A percentile compares a stretch with the other conserved stretches of the same genome.
These are phyloP conservation scores for Trichogramma dendrolimi DNA, from an alignment of 2,888 invertebrate genomes.

Conservation along the genomic window DNA sequence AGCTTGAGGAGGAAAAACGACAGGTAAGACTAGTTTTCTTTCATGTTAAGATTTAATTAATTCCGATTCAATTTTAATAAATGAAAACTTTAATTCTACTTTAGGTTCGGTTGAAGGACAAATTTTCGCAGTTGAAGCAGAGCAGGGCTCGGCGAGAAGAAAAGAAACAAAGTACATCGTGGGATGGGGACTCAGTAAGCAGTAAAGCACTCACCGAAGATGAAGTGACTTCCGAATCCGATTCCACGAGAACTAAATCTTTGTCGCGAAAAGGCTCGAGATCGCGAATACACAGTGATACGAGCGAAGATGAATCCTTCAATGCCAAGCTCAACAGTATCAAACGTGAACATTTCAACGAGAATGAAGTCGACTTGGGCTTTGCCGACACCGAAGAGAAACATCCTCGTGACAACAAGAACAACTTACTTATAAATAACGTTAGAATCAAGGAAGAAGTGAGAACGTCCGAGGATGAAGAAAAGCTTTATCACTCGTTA, in stretches of 20 bases:
- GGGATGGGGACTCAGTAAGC: constrained; percentile 77
- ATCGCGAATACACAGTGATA: constrained; percentile 73
- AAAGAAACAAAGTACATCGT: constrained; percentile 82
- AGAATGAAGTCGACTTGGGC: constrained; percentile 57
- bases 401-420: constrained; percentile 39
- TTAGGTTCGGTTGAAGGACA: constrained; percentile 72
- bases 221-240: constrained; percentile 52
- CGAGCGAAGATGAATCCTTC: constrained; percentile 67
- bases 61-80: neutral
- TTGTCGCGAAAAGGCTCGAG: constrained; percentile 65
- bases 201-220: constrained; percentile 51
- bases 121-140: constrained; percentile 83
- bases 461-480: constrained; percentile 49
- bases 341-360: constrained; percentile 62
- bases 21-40: constrained; percentile 57
- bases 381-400: constrained; percentile 52
- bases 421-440: constrained; percentile 38
- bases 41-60: neutral
- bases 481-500: constrained; percentile 40
- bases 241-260: constrained; percentile 55
- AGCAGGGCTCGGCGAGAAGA: constrained; percentile 82
- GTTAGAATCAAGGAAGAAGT: constrained; percentile 45
- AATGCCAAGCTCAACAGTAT: constrained; percentile 57
- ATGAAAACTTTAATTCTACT: constrained; percentile 2
- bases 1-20: constrained; percentile 82